These are phyloP conservation scores for Conger conger DNA, from an alignment of 2,113 vertebrate genomes.

Conservation along the genomic window DNA sequence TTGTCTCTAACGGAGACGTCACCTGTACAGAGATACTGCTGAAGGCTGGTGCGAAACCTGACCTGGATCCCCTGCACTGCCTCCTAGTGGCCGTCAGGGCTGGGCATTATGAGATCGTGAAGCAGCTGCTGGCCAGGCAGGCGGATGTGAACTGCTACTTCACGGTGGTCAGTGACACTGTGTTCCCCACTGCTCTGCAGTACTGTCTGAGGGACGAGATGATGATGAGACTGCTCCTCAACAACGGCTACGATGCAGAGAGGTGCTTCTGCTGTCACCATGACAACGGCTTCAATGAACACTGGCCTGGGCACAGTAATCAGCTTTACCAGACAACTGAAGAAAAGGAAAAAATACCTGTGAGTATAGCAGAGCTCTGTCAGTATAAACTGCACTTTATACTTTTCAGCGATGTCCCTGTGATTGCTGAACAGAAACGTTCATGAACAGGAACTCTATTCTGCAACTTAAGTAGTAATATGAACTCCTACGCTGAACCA, in stretches of 20 bases:
- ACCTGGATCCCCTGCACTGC: slow-evolving; percentile 78
- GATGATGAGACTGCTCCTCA: slow-evolving; percentile 83
- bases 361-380: slow-evolving; percentile 40
- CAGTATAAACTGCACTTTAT: background rate
- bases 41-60: slow-evolving; percentile 71
- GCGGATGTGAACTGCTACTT: slow-evolving; percentile 86
- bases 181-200: slow-evolving; percentile 82
- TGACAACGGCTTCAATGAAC: slow-evolving; percentile 66
- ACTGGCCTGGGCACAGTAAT: slow-evolving; percentile 64
- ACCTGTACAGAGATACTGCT: slow-evolving; percentile 75
- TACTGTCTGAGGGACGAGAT: slow-evolving; percentile 76
- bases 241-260: slow-evolving; percentile 76
- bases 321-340: slow-evolving; percentile 46
- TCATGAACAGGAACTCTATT: background rate
- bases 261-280: slow-evolving; percentile 85
- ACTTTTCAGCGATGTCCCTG: background rate
- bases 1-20: slow-evolving; percentile 79
- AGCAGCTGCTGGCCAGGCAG: slow-evolving; percentile 71
- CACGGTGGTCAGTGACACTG: slow-evolving; percentile 71
- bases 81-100: slow-evolving; percentile 79
- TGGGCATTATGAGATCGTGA: slow-evolving; percentile 75
- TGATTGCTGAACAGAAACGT: background rate
- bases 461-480: background rate
- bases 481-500: background rate
- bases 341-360: slow-evolving; percentile 46